Base-by-base conservation (phyloP, 1,140 invertebrate genomes). In the Pogonognathellus flavescens region DNA sequence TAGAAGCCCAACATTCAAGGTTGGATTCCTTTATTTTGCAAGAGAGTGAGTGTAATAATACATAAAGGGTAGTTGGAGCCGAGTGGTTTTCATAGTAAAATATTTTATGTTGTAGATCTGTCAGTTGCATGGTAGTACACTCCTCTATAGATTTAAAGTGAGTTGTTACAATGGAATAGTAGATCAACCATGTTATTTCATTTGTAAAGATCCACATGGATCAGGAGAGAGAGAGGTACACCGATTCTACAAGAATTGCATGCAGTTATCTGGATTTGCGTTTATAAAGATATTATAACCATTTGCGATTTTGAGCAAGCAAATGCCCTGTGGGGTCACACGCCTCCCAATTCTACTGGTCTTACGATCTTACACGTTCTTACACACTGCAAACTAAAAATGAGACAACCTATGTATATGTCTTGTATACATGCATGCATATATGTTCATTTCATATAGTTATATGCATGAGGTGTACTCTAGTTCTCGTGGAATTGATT, bases 281-380 rank as follows among this genome's bases (percentile, higher is more conserved):
- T 31, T 20, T 49, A 49, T 50, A 16, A 50, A 76, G 53, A n/a
- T 57, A n/a, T n/a, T n/a, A 57, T 57, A 13, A 57, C 10, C 53
- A 57, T n/a, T 14, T 14, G 11, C 53, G n/a, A n/a, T 4, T 57
- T 57, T 2, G 11, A 57, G 53, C 53, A 57, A 14, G 53, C 53
- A 57, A 41, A 76, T 76, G 70, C 70, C 70, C 70, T 76, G 25
- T 31, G 70, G 70, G 70, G 70, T 25, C 41, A 76, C 70, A 76
- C 70, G 70, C 70, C 70, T 76, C 70, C 41, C 25, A 76, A 76
- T 76, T 76, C 31, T 31, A 66, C 22, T 66, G 25, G 62, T 31
- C 53, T 14, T 7, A 20, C 62, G 25, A 76, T 76, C 14, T 31
- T 70, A 76, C 31, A 31, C 31, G 41, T 41, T 49, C 41, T 76